Evolutionary conservation across 2,113 vertebrate species (phyloP).

Genomic region (Lophius piscatorius): DNA sequence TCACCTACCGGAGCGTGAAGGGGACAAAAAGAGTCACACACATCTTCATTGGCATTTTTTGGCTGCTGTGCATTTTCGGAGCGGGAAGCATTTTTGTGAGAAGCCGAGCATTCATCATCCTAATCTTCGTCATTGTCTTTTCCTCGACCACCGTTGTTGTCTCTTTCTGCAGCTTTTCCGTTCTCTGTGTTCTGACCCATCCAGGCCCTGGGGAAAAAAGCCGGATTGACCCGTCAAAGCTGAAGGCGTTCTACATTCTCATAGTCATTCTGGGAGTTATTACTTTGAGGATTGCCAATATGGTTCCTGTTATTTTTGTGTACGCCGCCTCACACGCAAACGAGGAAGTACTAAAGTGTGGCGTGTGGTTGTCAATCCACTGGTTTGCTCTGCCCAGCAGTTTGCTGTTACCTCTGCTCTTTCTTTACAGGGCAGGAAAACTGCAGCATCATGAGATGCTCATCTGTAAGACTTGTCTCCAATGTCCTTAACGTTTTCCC

Average conservation of each 20-base stretch:
- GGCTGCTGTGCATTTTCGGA: fast-evolving
- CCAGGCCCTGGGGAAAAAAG: neutral
- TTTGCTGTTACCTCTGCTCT: conserved; percentile 23
- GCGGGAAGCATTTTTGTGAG: fast-evolving
- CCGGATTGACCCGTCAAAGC: neutral
- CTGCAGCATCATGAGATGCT: no score
- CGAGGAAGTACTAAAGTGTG: neutral
- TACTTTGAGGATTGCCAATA: neutral
- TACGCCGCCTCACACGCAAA: neutral
- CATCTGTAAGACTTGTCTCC: neutral
- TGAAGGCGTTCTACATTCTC: conserved; percentile 5
- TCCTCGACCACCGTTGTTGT: neutral
- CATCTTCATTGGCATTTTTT: neutral
- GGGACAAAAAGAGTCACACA: neutral
- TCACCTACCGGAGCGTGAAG: conserved; percentile 22
- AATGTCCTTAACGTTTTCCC: no score
- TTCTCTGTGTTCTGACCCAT: conserved; percentile 16
- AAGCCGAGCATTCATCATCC: fast-evolving
- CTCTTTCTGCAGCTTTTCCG: conserved; percentile 4
- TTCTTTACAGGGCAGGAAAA: neutral
- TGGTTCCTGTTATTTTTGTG: neutral
- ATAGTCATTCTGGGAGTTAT: conserved; percentile 8
- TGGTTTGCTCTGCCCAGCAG: conserved; percentile 19
- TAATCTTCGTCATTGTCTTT: no score
- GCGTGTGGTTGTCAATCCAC: no score